These are phyloP conservation scores for Apistogramma diplotaenia DNA, from an alignment of 2,113 vertebrate species.

Conservation along the genomic window DNA sequence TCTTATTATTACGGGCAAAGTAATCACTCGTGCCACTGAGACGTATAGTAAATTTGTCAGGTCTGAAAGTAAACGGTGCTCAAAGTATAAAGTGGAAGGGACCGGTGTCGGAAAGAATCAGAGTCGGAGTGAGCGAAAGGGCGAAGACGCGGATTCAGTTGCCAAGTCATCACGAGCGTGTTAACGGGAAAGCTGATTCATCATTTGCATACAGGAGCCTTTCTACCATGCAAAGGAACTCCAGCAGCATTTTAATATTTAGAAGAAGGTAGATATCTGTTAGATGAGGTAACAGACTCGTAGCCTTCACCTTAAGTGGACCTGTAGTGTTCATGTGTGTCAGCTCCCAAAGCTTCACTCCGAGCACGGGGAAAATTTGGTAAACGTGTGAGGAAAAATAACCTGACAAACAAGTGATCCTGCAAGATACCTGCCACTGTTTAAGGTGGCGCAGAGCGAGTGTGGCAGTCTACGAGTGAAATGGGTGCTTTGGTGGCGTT, in stretches of 20 bases:
- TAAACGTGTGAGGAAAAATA: neutral
- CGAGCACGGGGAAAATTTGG: neutral
- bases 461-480: neutral
- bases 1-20: neutral
- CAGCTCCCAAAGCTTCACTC: neutral
- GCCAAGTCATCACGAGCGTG: neutral
- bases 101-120: neutral
- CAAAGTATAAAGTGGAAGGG: neutral
- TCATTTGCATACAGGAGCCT: neutral
- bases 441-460: fast-evolving
- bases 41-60: neutral
- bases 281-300: no score
- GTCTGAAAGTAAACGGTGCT: neutral
- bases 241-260: neutral
- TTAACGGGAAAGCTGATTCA: neutral
- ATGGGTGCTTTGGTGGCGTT: neutral
- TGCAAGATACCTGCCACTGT: neutral
- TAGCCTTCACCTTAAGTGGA: no score
- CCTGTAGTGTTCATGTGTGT: neutral
- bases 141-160: neutral
- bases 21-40: neutral
- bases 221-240: neutral
- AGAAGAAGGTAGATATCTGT: neutral
- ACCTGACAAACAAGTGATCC: neutral
- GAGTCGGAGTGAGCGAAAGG: neutral